phyloP scores from a whole-genome alignment of 2,888 invertebrate species.

The Tipula lateralis region DNA sequence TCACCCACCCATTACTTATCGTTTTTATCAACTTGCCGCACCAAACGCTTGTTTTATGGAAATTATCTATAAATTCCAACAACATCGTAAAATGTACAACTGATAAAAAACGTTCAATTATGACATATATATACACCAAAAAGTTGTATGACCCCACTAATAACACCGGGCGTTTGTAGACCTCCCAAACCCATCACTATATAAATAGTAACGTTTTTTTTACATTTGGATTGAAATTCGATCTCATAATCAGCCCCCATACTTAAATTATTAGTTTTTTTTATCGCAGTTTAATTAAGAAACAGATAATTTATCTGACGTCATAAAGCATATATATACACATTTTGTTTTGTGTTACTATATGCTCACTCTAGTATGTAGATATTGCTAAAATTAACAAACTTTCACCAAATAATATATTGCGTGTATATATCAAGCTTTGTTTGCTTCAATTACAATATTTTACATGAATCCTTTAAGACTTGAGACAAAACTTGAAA shows the following conservation, averaged over 20 bases:
- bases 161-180: neutral
- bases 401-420: slow-evolving; percentile 3
- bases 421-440: neutral
- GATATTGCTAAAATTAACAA: neutral
- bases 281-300: neutral
- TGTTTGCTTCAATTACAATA: neutral
- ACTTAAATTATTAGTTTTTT: neutral
- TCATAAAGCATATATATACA: neutral
- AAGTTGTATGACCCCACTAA: neutral
- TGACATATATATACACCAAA: neutral
- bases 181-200: neutral
- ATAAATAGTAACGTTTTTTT: neutral
- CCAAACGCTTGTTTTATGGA: neutral
- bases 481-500: neutral
- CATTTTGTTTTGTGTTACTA: neutral
- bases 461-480: neutral
- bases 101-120: neutral
- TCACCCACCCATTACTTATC: neutral
- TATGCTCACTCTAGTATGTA: too few species aligned
- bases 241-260: neutral
- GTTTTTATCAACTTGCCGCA: neutral
- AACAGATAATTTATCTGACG: neutral
- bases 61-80: neutral
- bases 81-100: neutral
- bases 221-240: neutral